These are phyloP conservation scores for Scaptomyza polygonia DNA, from an alignment of 2,888 invertebrate genomes.

Conservation along the genomic window DNA sequence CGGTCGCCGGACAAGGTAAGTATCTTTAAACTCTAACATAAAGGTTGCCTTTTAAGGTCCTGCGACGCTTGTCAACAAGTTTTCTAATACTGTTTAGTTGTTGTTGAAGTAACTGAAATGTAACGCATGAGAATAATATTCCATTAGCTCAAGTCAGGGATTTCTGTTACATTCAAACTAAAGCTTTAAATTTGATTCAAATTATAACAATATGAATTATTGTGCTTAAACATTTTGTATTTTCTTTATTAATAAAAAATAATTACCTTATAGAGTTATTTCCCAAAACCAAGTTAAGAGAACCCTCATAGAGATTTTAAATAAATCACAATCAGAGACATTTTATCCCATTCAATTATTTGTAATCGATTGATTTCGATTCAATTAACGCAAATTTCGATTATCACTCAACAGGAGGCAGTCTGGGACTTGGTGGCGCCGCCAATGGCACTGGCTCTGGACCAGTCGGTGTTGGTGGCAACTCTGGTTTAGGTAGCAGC, in stretches of 20 bases:
- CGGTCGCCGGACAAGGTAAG: conserved; percentile 81
- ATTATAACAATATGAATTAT: no score
- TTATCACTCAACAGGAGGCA: conserved; percentile 65
- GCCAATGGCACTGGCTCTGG: conserved; percentile 76
- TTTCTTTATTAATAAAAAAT: no score
- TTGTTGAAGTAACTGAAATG: neutral
- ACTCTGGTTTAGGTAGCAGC: conserved; percentile 72
- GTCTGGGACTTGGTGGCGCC: conserved; percentile 59
- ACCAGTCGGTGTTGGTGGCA: conserved; percentile 67
- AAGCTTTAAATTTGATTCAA: no score
- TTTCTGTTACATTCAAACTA: no score
- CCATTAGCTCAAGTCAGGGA: no score
- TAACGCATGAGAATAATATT: no score
- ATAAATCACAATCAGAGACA: no score
- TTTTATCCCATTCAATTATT: neutral
- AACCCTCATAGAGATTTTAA: no score
- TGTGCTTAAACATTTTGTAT: no score
- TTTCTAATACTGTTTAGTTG: conserved; percentile 22
- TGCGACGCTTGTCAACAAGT: conserved; percentile 71
- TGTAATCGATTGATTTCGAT: neutral
- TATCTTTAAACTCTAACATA: conserved; percentile 32
- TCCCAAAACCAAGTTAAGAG: no score
- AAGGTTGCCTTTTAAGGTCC: conserved; percentile 65
- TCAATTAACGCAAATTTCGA: neutral
- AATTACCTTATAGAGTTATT: no score